These are phyloP conservation scores for Lithobius niger DNA, from an alignment of 1,140 invertebrate genomes.

Conservation along the genomic window DNA sequence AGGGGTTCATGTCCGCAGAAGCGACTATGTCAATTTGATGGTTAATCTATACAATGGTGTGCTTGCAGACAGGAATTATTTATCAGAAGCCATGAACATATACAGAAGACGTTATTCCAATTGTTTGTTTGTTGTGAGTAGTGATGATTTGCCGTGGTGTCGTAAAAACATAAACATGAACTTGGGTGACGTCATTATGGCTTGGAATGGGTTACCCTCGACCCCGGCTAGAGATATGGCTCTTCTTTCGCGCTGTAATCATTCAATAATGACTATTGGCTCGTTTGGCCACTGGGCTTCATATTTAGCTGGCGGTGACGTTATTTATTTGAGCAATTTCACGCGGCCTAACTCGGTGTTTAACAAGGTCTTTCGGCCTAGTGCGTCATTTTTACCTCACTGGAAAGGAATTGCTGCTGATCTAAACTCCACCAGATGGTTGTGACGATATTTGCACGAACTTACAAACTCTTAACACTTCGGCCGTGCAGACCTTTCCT, in stretches of 20 bases:
- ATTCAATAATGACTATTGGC: constrained; percentile 28
- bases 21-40: constrained; percentile 41
- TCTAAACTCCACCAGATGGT: too few relatives aligned
- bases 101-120: constrained; percentile 35
- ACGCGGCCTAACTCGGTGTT: constrained; percentile 5
- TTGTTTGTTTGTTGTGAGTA: constrained; percentile 43
- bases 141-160: constrained; percentile 48
- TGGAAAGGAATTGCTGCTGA: too few relatives aligned
- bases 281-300: constrained; percentile 32
- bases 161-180: constrained; percentile 23
- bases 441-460: too few relatives aligned
- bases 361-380: too few relatives aligned
- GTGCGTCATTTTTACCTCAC: too few relatives aligned
- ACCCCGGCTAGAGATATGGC: constrained; percentile 25
- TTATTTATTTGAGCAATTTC: constrained; percentile 24
- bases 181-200: constrained; percentile 33
- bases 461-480: too few relatives aligned
- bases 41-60: constrained; percentile 26
- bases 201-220: constrained; percentile 30
- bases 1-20: constrained; percentile 44
- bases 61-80: constrained; percentile 32
- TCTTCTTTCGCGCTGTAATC: constrained; percentile 24
- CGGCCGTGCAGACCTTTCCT: too few relatives aligned
- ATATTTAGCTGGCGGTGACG: constrained; percentile 25
- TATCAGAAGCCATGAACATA: constrained; percentile 41